These are phyloP conservation scores for Drosophila tani DNA, from an alignment of 1,140 invertebrate species.

Conservation along the genomic window DNA sequence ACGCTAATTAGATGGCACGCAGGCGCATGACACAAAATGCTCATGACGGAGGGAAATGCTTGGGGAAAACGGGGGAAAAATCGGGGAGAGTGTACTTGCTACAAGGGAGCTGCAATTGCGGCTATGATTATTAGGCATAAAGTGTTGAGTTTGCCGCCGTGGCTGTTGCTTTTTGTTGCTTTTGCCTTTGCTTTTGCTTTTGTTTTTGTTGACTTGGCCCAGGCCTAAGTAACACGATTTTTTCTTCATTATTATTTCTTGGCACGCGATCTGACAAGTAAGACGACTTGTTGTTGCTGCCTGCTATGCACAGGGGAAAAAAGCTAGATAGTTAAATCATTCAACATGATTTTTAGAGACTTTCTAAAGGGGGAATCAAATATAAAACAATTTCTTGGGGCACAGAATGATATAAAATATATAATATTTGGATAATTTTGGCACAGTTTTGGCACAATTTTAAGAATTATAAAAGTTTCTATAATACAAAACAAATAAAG, in stretches of 20 bases:
- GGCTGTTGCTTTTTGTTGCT: conserved; percentile 15
- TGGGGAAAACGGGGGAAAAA: neutral
- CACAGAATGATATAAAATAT: no score
- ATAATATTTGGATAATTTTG: no score
- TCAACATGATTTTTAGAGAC: neutral
- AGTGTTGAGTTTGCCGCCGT: conserved; percentile 57
- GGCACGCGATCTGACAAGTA: conserved; percentile 81
- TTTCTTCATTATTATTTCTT: conserved; percentile 81
- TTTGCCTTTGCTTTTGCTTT: conserved; percentile 20
- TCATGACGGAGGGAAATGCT: conserved; percentile 11
- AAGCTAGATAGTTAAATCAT: rapidly evolving
- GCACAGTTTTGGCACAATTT: no score
- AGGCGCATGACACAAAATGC: conserved; percentile 62
- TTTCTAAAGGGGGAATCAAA: neutral
- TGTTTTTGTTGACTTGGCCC: conserved; percentile 30
- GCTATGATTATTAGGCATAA: conserved; percentile 72
- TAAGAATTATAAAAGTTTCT: no score
- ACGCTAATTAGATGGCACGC: conserved; percentile 72
- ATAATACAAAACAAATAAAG: no score
- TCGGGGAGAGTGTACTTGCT: neutral
- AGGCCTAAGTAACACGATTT: conserved; percentile 77
- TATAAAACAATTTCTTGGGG: no score
- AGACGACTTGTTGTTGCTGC: conserved; percentile 57
- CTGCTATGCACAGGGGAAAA: conserved; percentile 7
- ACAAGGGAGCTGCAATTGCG: conserved; percentile 40